Conservation (phyloP, 2,888 invertebrate species). For the Drosophila barbarae region DNA sequence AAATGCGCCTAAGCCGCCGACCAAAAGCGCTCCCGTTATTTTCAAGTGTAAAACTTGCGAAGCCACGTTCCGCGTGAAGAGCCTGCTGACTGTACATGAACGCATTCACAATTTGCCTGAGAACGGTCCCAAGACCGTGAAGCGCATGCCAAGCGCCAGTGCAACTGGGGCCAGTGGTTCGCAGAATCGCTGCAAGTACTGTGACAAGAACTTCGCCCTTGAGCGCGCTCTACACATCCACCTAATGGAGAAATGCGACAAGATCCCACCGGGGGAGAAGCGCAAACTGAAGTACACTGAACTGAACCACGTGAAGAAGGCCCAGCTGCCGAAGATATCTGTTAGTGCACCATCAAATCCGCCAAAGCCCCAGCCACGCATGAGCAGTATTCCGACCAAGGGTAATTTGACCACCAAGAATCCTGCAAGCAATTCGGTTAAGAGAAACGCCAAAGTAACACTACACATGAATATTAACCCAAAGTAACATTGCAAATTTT, state of each 20-base stretch:
- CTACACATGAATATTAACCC: not conserved
- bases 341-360: not conserved
- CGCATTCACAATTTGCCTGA: slow-evolving; percentile 59
- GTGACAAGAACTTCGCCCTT: slow-evolving; percentile 77
- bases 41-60: slow-evolving; percentile 63
- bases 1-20: slow-evolving; percentile 1
- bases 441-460: not conserved
- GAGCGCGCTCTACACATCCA: slow-evolving; percentile 75
- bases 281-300: slow-evolving; percentile 74
- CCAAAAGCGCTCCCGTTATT: not conserved
- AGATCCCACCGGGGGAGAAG: slow-evolving; percentile 76
- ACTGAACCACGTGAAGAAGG: slow-evolving; percentile 72
- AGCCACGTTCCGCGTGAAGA: slow-evolving; percentile 60
- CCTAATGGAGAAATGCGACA: slow-evolving; percentile 75
- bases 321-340: slow-evolving; percentile 64
- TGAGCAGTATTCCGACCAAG: slow-evolving; percentile 18
- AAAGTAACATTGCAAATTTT: not conserved
- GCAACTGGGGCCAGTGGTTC: not conserved
- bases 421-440: not conserved
- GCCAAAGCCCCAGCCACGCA: not conserved
- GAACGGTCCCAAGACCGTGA: slow-evolving; percentile 25
- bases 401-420: slow-evolving; percentile 1
- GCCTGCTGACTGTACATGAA: slow-evolving; percentile 67
- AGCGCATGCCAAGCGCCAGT: slow-evolving; percentile 5
- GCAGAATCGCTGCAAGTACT: slow-evolving; percentile 71